These are phyloP conservation scores for Sarcoramphus papa DNA, from an alignment of 2,797 vertebrate species.

Conservation along the genomic window DNA sequence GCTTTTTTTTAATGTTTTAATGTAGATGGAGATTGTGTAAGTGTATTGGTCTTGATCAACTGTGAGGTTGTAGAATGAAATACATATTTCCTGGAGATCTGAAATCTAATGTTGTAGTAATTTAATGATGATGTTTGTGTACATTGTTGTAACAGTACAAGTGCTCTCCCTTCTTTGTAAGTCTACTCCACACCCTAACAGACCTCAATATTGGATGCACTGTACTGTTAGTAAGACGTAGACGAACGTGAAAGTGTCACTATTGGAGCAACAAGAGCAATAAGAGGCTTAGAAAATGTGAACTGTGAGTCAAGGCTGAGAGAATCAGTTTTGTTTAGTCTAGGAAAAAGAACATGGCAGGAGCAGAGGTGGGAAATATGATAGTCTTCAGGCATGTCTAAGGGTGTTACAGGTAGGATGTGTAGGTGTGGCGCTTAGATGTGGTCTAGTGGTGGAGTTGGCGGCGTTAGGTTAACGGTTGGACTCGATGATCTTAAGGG, in stretches of 20 bases:
- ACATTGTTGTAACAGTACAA: background rate
- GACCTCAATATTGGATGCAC: background rate
- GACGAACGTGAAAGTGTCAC: background rate
- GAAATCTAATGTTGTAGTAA: background rate
- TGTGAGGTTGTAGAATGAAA: background rate
- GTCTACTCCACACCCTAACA: rapidly evolving
- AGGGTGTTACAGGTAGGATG: background rate
- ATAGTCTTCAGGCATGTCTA: background rate
- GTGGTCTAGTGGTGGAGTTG: background rate
- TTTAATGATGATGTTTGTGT: background rate
- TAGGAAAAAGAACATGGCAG: background rate
- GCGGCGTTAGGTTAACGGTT: background rate
- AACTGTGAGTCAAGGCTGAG: background rate
- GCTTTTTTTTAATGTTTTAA: background rate
- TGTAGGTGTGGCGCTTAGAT: too few species aligned
- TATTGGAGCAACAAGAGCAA: background rate
- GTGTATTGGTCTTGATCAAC: background rate
- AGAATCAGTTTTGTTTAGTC: background rate
- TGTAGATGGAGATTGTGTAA: background rate
- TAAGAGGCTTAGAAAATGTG: background rate
- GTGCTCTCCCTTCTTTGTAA: background rate
- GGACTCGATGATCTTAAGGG: background rate
- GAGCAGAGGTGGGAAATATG: background rate
- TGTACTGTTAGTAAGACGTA: background rate
- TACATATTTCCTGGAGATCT: background rate